phyloP scores from a whole-genome alignment of 2,888 invertebrate genomes.

The Trissoscelio sp. region DNA sequence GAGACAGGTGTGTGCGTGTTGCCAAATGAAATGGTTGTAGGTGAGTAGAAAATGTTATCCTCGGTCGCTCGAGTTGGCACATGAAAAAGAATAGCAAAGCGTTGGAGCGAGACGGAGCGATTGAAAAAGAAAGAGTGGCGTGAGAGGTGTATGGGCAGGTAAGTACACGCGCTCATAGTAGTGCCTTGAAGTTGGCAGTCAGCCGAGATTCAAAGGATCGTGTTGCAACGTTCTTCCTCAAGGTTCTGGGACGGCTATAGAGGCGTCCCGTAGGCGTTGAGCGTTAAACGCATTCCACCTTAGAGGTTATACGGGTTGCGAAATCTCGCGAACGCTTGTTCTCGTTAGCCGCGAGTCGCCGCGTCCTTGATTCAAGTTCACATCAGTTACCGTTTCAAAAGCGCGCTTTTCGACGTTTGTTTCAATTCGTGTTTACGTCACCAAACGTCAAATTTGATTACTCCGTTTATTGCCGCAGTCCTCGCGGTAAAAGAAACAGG shows the following conservation, averaged over 20 bases:
- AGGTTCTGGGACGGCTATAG: constrained; percentile 80
- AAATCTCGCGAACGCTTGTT: constrained; percentile 76
- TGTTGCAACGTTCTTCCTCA: constrained; percentile 83
- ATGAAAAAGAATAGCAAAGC: constrained; percentile 60
- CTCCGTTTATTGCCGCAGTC: constrained; percentile 26
- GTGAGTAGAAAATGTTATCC: constrained; percentile 69
- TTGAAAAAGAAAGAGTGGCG: constrained; percentile 61
- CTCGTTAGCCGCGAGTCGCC: constrained; percentile 81
- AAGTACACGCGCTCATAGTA: constrained; percentile 70
- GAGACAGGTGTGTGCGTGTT: constrained; percentile 42
- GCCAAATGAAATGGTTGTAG: constrained; percentile 62
- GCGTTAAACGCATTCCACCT: constrained; percentile 83
- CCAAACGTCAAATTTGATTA: constrained; percentile 41
- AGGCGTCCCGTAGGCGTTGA: constrained; percentile 83
- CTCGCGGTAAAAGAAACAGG: not conserved
- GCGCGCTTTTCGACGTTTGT: constrained; percentile 35
- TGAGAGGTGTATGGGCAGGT: constrained; percentile 71
- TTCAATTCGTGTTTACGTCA: constrained; percentile 21
- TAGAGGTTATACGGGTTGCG: constrained; percentile 81
- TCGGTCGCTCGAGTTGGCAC: constrained; percentile 53
- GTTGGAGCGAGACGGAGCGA: constrained; percentile 52
- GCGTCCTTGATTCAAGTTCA: constrained; percentile 83
- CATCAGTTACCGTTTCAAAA: constrained; percentile 74
- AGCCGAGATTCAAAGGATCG: constrained; percentile 82
- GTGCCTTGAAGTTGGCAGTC: constrained; percentile 79